Conservation (phyloP, 1,140 invertebrate genomes). For the Bombus affinis region DNA sequence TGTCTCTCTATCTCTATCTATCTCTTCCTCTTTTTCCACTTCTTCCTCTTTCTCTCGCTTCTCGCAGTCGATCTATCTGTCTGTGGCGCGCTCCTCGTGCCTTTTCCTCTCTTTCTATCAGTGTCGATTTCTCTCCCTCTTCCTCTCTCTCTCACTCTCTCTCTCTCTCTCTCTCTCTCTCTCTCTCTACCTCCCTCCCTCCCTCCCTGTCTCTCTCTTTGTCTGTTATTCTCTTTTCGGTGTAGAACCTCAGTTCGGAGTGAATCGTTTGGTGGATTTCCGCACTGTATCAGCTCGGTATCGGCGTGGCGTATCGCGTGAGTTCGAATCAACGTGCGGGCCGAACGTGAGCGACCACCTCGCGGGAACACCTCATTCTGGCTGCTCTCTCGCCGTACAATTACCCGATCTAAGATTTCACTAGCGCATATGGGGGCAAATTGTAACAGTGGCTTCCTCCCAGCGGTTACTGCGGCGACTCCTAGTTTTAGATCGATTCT, state of each 20-base stretch:
- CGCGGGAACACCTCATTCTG: conserved; percentile 56
- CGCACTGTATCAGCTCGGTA: conserved; percentile 19
- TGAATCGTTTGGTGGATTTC: conserved; percentile 16
- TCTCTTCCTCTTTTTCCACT: not conserved
- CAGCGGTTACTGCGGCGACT: conserved; percentile 81
- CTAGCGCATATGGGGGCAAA: conserved; percentile 75
- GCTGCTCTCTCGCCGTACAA: conserved; percentile 57
- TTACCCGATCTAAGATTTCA: conserved; percentile 73
- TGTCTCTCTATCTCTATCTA: not conserved
- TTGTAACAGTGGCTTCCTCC: conserved; percentile 80
- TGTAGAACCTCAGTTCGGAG: not conserved
- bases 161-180: not conserved
- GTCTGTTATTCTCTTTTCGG: not conserved
- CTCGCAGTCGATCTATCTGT: not conserved
- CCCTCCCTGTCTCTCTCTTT: not conserved
- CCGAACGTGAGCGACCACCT: conserved; percentile 52
- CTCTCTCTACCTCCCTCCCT: not conserved
- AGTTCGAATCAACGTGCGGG: conserved; percentile 51
- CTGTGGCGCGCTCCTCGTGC: not conserved
- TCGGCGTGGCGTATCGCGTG: conserved; percentile 21
- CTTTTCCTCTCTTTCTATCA: not conserved
- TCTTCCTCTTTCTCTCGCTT: not conserved
- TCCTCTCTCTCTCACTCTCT: not conserved
- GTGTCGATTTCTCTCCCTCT: conserved; percentile 3
- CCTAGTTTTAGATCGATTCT: conserved; percentile 82